phyloP scores from a whole-genome alignment of 2,113 vertebrate species.

The Acanthisitta chloris region DNA sequence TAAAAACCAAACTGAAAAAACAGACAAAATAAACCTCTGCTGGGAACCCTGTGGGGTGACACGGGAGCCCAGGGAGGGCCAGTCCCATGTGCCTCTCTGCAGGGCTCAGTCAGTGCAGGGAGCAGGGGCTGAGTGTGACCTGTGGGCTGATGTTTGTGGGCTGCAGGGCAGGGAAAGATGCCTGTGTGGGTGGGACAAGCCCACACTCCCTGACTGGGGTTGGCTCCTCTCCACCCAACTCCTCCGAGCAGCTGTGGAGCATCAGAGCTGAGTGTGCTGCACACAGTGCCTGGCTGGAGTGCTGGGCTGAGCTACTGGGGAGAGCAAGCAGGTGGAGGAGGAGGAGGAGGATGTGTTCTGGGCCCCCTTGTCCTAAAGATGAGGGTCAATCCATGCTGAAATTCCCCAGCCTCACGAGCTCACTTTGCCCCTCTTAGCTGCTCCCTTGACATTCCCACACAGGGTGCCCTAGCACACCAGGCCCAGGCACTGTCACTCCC shows the following conservation, averaged over 20 bases:
- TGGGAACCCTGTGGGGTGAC: background rate
- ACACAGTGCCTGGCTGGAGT: background rate
- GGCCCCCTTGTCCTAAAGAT: background rate
- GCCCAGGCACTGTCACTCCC: background rate
- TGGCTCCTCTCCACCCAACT: background rate
- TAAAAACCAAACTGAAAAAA: background rate
- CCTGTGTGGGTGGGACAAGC: background rate
- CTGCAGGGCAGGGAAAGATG: background rate
- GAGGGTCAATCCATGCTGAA: background rate
- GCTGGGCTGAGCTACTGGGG: background rate
- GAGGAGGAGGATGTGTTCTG: background rate
- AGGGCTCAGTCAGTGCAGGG: background rate
- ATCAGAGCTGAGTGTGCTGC: background rate
- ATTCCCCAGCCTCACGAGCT: background rate
- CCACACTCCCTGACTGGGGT: background rate
- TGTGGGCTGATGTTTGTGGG: fast-evolving
- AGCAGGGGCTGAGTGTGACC: background rate
- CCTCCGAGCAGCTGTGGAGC: too few species aligned
- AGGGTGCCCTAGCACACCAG: background rate
- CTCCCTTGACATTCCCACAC: background rate
- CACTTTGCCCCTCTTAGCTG: background rate
- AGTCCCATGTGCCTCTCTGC: background rate
- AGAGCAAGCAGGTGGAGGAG: background rate
- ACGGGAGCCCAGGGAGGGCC: background rate
- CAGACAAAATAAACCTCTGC: background rate